Evolutionary conservation across 2,888 invertebrate species (phyloP), one percentile per base, ranked within the genome.

Genomic region (Pardosa pseudoannulata): DNA sequence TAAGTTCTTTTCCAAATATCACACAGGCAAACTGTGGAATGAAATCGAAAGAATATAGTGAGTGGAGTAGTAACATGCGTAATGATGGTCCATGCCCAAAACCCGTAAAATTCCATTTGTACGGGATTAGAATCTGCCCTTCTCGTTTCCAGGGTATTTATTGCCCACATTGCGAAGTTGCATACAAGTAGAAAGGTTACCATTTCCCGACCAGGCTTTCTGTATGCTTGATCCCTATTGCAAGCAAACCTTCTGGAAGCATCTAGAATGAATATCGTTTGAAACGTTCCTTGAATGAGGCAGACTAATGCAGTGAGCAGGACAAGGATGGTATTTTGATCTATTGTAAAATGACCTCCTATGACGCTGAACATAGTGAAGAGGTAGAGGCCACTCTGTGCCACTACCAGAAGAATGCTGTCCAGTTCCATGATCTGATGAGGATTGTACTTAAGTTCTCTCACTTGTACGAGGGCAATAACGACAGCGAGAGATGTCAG

Each of bases 1-100:
- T 98, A 98, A 7, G 97, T 97, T 89, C 96, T 94, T 92, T 98
- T 98, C 98, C 98, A 98, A 90, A 98, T 97, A 92, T 98, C 98
- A 91, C 97, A 97, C 83, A 98, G 93, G 91, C 98, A 98, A 0
- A 98, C 97, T 0, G 98, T 97, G 64, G 97, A 97, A 91, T 98
- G 98, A 92, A 98, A 98, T 87, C 97, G 94, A 92, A 97, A 98
- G 92, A 98, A 98, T 88, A 98, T 97, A 0, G 97, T 97, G 68
- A 97, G 92, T 0, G 98, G 98, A 95, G 97, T 97, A 0, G 96
- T 96, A 0, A 98, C 96, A 91, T 98, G 97, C 0, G 96, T 97
- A 87, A 98, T 97, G 87, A 98, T 97, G 16, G 97, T 97, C 97
- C 97, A 98, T 39, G 97, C 97, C 97, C 97, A 97, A 50, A 96